phyloP scores from a whole-genome alignment of 2,797 vertebrate species.

The Pterois miles region DNA sequence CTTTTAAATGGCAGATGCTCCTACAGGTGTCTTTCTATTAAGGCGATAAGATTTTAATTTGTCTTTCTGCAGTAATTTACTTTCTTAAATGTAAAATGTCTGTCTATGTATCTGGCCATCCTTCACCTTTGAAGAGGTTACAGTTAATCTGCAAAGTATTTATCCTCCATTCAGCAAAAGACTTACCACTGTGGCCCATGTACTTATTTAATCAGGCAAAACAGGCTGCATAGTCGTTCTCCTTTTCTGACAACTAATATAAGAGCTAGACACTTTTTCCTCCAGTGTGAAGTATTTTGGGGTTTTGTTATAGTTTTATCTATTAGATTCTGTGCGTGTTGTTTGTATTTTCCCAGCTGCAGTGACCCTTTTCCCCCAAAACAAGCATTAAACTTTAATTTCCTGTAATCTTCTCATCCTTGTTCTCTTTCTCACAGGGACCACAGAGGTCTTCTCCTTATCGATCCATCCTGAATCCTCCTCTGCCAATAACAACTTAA shows the following conservation, averaged over 20 bases:
- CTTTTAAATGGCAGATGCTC: constrained; percentile 40
- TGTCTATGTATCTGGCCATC: not conserved
- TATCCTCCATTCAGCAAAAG: not conserved
- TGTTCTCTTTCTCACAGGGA: constrained; percentile 1
- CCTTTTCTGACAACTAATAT: not conserved
- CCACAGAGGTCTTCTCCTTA: not conserved
- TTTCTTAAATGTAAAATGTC: not conserved
- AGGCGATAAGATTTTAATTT: constrained; percentile 3
- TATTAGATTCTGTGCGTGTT: not conserved
- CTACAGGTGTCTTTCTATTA: not conserved
- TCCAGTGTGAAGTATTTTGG: not conserved
- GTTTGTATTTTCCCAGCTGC: not conserved
- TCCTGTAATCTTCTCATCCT: constrained; percentile 6
- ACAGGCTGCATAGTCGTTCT: not conserved
- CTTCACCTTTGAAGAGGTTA: not conserved
- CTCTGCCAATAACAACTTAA: not conserved
- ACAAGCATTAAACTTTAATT: constrained; percentile 27
- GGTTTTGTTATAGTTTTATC: not conserved
- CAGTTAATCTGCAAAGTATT: not conserved
- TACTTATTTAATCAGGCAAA: not conserved
- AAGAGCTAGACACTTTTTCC: not conserved
- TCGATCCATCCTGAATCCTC: constrained; percentile 15
- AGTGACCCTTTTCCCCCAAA: constrained; percentile 7
- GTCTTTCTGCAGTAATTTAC: not conserved
- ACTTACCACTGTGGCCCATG: not conserved